Evolutionary conservation across 1,140 invertebrate species (phyloP).

Genomic region (Caerostris darwini): DNA sequence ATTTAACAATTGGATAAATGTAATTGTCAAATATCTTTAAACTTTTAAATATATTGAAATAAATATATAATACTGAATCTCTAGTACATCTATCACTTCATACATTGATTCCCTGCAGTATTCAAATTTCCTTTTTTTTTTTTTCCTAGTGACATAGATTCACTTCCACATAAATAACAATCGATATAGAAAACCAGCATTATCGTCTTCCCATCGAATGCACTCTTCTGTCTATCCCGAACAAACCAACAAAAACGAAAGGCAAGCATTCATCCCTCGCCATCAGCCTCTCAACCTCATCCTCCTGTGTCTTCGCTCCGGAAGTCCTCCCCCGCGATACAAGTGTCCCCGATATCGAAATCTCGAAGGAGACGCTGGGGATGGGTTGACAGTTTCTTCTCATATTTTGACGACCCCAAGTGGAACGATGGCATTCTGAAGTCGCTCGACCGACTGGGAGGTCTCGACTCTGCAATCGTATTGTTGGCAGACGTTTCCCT

Average conservation of each 20-base stretch:
- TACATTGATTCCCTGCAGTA: no score
- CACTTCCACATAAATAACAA: no score
- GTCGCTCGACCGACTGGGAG: background rate
- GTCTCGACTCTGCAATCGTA: background rate
- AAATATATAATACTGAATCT: no score
- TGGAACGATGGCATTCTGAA: background rate
- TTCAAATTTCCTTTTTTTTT: no score
- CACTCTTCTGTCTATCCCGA: background rate
- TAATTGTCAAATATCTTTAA: no score
- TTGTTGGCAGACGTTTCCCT: background rate
- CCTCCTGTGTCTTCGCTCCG: background rate
- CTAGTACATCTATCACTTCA: no score
- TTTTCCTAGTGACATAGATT: no score
- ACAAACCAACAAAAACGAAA: background rate
- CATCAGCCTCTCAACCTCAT: background rate
- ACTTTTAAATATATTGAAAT: no score
- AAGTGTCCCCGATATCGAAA: conserved; percentile 52
- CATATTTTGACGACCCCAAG: conserved; percentile 68
- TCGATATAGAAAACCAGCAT: background rate
- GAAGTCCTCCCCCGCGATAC: background rate
- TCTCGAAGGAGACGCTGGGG: conserved; percentile 2
- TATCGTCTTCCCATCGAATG: background rate
- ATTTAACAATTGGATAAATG: no score
- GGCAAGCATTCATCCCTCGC: background rate
- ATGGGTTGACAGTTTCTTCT: conserved; percentile 57